Base-by-base conservation (phyloP, 2,113 vertebrate genomes). In the Cercopithecus mona region DNA sequence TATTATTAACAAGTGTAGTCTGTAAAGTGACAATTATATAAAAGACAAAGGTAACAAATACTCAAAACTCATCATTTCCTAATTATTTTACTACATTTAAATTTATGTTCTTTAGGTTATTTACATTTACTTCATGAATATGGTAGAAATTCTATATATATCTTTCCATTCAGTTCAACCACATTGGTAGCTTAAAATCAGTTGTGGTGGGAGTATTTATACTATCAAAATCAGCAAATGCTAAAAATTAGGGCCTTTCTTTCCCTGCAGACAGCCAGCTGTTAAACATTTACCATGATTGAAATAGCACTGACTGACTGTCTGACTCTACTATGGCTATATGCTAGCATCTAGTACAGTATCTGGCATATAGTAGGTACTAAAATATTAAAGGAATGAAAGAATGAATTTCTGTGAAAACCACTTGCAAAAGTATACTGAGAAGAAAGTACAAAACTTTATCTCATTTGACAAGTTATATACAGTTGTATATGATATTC, bases 401-500 rank as follows among this genome's bases (percentile, higher is more conserved):
- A 89, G 66, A 52, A 66, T 2, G 1, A 32, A 68, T 76, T 59
- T 82, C 55, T 89, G 20, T 10, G 40, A 95, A 52, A 96, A 72
- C 61, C 92, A 97, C 75, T 96, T 93, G 95, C 70, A 94, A 97
- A 97, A 94, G 75, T 64, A 13, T 4, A 18, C 97, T 57, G 78
- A 88, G 75, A 98, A 94, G 35, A 97, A 97, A 90, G 0, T 64
- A n/a, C 25, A 96, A 95, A 96, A 94, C 40, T 61, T 45, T 88
- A 97, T 88, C 59, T 75, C 66, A 59, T 48, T 79, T 75, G 70
- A 88, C 57, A 96, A 94, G 90, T 70, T 52, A 85, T n/a, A 75
- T 52, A 66, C 20, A 52, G n/a, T 81, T 96, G 93, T 92, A 90
- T 93, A 89, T 5, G n/a, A 89, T 76, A 48, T 84, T 94, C 84